Evolutionary conservation across 2,113 vertebrate species (phyloP).

Genomic region (Tyrannus savana): DNA sequence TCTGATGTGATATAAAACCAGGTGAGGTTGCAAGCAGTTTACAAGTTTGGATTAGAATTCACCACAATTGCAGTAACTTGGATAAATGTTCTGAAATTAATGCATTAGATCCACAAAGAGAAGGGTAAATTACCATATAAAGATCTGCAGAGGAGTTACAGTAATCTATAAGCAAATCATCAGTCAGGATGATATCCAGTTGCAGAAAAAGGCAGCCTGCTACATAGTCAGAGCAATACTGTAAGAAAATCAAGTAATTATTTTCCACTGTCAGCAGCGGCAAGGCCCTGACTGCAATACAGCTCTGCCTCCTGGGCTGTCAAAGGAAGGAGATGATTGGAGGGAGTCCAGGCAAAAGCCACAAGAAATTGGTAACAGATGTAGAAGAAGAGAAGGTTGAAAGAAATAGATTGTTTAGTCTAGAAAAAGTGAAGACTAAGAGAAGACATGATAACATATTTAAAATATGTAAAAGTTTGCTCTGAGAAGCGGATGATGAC

Average conservation of each 20-base stretch:
- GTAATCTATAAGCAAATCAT: not conserved
- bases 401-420: conserved; percentile 36
- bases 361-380: conserved; percentile 13
- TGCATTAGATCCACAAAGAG: not conserved
- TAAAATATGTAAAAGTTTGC: not conserved
- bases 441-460: not conserved
- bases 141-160: not conserved
- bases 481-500: not conserved
- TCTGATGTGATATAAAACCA: not conserved
- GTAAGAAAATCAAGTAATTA: not conserved
- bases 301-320: not conserved
- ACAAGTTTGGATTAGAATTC: not conserved
- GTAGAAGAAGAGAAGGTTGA: not conserved
- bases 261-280: not conserved
- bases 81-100: not conserved
- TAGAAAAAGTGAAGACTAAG: not conserved
- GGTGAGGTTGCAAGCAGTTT: not conserved
- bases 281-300: not conserved
- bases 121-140: not conserved
- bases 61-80: not conserved
- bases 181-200: not conserved
- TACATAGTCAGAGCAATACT: not conserved
- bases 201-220: not conserved
- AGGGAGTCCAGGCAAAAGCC: conserved; percentile 12
- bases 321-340: not conserved